Conservation (phyloP, 2,888 invertebrate species). For the Anodontia alba region DNA sequence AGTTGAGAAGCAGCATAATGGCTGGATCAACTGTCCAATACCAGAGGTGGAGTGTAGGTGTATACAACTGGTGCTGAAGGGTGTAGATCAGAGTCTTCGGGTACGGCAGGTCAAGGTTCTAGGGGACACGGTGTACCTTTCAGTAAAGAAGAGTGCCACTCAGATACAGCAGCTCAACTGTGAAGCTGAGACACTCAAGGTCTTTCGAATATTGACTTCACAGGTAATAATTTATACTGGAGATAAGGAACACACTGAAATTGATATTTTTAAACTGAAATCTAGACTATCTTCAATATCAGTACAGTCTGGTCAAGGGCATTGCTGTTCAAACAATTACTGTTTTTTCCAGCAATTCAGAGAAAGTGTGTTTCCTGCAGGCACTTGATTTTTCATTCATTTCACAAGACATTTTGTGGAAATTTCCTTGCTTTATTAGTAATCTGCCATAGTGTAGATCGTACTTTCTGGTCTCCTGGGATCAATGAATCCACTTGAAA, state of each 20-base stretch:
- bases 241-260: no score
- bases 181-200: constrained; percentile 95
- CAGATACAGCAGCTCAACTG: constrained; percentile 94
- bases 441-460: no score
- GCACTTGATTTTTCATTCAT: no score
- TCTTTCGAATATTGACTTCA: constrained; percentile 95
- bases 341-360: no score
- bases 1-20: constrained; percentile 92
- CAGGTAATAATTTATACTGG: constrained; percentile 89
- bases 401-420: no score
- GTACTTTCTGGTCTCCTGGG: no score
- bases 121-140: constrained; percentile 84
- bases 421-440: no score
- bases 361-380: no score
- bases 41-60: constrained; percentile 85
- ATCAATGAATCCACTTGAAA: no score
- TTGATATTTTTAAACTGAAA: not conserved
- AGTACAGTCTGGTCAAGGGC: no score
- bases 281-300: no score
- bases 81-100: constrained; percentile 95
- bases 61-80: constrained; percentile 93
- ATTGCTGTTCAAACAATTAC: no score
- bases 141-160: constrained; percentile 83
- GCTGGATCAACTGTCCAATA: constrained; percentile 96
- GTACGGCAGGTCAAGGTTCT: constrained; percentile 90